Conservation (phyloP, 2,888 invertebrate genomes). For the Tetragonula carbonaria region DNA sequence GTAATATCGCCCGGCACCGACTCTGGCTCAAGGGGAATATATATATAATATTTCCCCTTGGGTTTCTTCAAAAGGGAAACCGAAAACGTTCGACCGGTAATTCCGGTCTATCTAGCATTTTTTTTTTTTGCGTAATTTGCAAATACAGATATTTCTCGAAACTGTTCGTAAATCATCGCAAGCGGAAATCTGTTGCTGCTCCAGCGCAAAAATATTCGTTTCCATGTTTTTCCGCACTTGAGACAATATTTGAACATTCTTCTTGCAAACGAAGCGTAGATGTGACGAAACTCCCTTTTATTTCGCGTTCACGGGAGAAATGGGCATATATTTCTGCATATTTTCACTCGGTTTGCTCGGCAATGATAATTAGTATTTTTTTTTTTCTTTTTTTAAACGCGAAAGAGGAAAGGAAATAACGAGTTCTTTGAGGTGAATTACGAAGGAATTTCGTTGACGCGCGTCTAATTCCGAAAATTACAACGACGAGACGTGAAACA, state of each 20-base stretch:
- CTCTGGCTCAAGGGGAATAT: not conserved
- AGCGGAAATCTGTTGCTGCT: not conserved
- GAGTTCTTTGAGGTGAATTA: not conserved
- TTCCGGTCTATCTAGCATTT: not conserved
- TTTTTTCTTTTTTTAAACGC: not conserved
- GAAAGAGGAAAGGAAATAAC: no score
- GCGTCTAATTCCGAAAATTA: not conserved
- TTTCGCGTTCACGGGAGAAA: not conserved
- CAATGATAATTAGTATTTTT: not conserved
- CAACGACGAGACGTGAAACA: not conserved
- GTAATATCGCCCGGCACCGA: slow-evolving; percentile 44
- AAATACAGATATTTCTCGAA: not conserved
- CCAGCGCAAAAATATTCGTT: not conserved
- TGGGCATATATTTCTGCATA: not conserved
- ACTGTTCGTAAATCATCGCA: not conserved
- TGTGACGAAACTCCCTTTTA: not conserved
- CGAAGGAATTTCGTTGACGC: not conserved
- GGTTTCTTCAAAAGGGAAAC: slow-evolving; percentile 6
- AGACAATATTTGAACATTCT: not conserved
- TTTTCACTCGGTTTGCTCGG: not conserved
- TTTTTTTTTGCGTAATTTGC: not conserved
- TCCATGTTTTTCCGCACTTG: not conserved
- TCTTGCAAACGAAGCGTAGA: no score
- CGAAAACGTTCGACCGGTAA: not conserved
- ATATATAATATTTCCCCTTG: slow-evolving; percentile 3